Percentiles rank a stretch among this genome's conserved stretches.
Conservation (phyloP, 2,888 invertebrate species). For the Platycnemis pennipes region DNA sequence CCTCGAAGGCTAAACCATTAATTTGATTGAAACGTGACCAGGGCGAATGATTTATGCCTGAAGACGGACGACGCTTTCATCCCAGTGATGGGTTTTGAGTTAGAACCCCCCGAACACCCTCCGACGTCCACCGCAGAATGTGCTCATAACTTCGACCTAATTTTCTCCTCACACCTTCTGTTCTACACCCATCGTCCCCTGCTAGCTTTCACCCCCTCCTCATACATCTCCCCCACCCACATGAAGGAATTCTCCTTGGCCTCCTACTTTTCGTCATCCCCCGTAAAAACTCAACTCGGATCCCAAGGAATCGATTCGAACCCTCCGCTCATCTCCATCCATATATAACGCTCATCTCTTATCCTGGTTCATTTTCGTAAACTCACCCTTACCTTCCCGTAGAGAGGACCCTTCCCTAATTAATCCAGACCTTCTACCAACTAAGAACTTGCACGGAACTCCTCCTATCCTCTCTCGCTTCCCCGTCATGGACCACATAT, state of each 20-base stretch:
- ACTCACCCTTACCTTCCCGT: not conserved
- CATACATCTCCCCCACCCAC: not conserved
- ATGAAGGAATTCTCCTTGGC: not conserved
- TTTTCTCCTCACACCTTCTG: not conserved
- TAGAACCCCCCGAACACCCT: not conserved
- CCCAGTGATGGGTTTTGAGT: slow-evolving; percentile 1
- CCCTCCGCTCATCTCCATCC: not conserved
- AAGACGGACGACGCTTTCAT: not conserved
- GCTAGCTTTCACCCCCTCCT: not conserved
- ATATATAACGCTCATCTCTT: slow-evolving; percentile 15
- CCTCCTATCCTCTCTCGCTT: not conserved
- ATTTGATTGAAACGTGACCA: slow-evolving; percentile 39
- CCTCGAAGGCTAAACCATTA: slow-evolving; percentile 21
- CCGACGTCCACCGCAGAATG: slow-evolving; percentile 22
- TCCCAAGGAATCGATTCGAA: not conserved
- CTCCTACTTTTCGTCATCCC: not conserved
- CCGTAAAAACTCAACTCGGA: not conserved
- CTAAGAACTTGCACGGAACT: not conserved
- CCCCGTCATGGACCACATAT: not conserved
- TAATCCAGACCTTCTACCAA: not conserved
- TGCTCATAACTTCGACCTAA: slow-evolving; percentile 28
- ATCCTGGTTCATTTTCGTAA: slow-evolving; percentile 16
- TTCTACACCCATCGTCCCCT: not conserved
- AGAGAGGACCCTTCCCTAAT: not conserved
- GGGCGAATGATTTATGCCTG: not conserved